Evolutionary conservation across 1,140 invertebrate genomes (phyloP).

Genomic region (Drosophila kepulauana): DNA sequence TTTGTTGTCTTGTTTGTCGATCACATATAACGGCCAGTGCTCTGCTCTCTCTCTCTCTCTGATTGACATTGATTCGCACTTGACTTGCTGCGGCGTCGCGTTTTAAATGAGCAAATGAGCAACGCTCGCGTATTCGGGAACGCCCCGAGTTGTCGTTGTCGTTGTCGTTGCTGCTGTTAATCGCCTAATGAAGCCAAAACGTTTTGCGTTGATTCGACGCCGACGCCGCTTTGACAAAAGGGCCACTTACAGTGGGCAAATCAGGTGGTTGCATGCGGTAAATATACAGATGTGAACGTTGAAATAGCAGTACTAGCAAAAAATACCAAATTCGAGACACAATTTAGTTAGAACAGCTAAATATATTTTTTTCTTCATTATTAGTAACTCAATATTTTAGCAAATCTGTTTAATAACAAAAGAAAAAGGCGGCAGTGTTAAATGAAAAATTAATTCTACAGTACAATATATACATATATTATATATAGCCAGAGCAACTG

Average conservation of each 20-base stretch:
- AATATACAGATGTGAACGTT: not conserved
- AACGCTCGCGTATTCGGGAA: not conserved
- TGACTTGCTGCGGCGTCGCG: constrained; percentile 75
- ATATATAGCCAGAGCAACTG: too few species aligned
- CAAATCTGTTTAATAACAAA: too few species aligned
- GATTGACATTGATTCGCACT: constrained; percentile 79
- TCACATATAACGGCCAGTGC: too few species aligned
- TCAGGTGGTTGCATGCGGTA: not conserved
- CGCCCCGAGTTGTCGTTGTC: constrained; percentile 18
- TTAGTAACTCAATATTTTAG: too few species aligned
- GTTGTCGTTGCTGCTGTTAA: constrained; percentile 45
- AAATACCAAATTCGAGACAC: too few species aligned
- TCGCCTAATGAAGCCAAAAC: constrained; percentile 79
- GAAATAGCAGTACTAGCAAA: too few species aligned
- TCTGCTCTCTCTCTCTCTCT: constrained; percentile 22
- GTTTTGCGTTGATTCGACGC: constrained; percentile 53
- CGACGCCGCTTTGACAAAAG: constrained; percentile 16
- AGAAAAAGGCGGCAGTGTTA: too few species aligned
- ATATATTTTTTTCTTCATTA: too few species aligned
- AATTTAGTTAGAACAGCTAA: too few species aligned
- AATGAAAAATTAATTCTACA: too few species aligned
- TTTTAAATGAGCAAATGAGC: constrained; percentile 57
- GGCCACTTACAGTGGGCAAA: constrained; percentile 6
- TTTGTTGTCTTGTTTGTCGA: too few species aligned
- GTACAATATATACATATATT: too few species aligned